Percentiles rank a stretch among this genome's conserved stretches.
Conservation (phyloP, 2,797 vertebrate genomes). For the Pristis pectinata region DNA sequence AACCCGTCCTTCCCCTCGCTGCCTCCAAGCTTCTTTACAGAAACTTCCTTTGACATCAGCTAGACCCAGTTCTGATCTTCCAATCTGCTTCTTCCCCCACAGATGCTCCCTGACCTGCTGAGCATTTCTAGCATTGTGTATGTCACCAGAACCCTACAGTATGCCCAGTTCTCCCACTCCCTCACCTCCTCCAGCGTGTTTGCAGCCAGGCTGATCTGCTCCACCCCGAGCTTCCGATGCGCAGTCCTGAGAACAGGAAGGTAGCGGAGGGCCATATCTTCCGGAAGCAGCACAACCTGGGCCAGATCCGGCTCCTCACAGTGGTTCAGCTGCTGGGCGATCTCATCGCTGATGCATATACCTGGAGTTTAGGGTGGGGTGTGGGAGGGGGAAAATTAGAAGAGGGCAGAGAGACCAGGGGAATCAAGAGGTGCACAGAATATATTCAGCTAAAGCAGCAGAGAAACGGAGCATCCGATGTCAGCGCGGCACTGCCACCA, state of each 20-base stretch:
- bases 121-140: no score
- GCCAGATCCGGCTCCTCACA: conserved; percentile 73
- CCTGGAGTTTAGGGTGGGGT: conserved; percentile 46
- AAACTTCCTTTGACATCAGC: no score
- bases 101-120: no score
- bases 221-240: conserved; percentile 76
- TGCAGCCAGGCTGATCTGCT: conserved; percentile 62
- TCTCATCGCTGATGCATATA: conserved; percentile 62
- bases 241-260: conserved; percentile 76
- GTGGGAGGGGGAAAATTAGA: background rate
- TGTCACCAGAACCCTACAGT: no score
- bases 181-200: conserved; percentile 77
- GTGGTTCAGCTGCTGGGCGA: conserved; percentile 63
- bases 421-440: no score
- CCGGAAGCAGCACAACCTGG: conserved; percentile 76
- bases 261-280: conserved; percentile 80
- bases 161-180: background rate
- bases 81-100: no score
- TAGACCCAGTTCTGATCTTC: no score
- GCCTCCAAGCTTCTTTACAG: no score
- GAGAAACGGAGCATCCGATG: no score
- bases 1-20: no score
- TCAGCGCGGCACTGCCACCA: no score
- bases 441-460: no score
- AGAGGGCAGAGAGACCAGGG: background rate